These are phyloP conservation scores for Lasius fuliginosus DNA, from an alignment of 2,888 invertebrate genomes.

Conservation along the genomic window DNA sequence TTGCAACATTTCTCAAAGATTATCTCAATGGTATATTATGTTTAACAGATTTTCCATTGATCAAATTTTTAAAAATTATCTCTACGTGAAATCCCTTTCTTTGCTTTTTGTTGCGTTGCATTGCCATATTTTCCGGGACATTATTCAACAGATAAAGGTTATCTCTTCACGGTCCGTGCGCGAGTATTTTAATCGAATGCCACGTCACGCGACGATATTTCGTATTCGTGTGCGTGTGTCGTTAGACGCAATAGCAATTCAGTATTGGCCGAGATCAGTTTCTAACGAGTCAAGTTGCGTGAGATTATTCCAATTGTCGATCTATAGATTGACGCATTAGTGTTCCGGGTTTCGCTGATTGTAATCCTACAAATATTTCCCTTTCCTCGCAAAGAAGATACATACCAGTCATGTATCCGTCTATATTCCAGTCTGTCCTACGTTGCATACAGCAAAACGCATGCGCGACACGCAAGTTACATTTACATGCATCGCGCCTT, in stretches of 20 bases:
- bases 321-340: background rate
- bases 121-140: background rate
- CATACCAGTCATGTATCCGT: background rate
- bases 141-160: background rate
- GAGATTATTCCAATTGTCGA: background rate
- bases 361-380: background rate
- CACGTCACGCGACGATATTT: background rate
- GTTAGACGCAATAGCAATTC: background rate
- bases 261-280: background rate
- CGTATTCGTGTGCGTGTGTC: background rate
- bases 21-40: background rate
- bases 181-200: background rate
- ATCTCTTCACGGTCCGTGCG: background rate
- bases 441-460: conserved; percentile 67
- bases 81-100: background rate
- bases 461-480: background rate
- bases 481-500: conserved; percentile 55
- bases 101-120: background rate
- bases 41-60: background rate
- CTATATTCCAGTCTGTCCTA: background rate
- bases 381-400: background rate
- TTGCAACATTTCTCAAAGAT: background rate
- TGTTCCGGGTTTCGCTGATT: background rate
- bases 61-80: background rate
- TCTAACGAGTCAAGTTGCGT: background rate